phyloP scores from a whole-genome alignment of 2,113 vertebrate genomes.

The Maccullochella peelii region DNA sequence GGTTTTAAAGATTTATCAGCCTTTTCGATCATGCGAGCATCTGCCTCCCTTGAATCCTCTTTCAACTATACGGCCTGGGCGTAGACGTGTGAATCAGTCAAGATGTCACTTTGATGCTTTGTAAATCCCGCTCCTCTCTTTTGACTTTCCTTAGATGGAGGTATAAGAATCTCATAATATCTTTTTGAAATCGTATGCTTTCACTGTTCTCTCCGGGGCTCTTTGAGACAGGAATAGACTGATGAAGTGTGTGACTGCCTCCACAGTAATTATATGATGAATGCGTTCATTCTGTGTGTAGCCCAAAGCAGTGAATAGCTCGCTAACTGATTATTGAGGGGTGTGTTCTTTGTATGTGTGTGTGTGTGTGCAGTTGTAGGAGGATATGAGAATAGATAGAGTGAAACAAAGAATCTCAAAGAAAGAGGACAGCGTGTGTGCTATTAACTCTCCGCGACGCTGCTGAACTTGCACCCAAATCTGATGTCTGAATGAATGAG shows the following conservation, averaged over 20 bases:
- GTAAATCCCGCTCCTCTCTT: constrained; percentile 42
- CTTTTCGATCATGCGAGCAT: constrained; percentile 41
- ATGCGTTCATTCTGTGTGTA: constrained; percentile 75
- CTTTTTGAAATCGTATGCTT: constrained; percentile 55
- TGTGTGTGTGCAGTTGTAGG: constrained; percentile 27
- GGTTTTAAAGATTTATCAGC: constrained; percentile 50
- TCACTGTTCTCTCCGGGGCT: constrained; percentile 62
- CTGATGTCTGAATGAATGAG: neutral
- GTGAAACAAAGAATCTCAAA: constrained; percentile 50
- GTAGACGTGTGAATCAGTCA: constrained; percentile 46
- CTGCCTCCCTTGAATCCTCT: constrained; percentile 25
- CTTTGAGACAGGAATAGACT: constrained; percentile 78
- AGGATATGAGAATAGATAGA: constrained; percentile 52
- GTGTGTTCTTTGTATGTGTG: constrained; percentile 46
- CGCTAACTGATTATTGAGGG: constrained; percentile 79
- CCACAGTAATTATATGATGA: constrained; percentile 80
- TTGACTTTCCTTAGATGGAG: constrained; percentile 47
- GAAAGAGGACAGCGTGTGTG: constrained; percentile 19
- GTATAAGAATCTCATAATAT: constrained; percentile 59
- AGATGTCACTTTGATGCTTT: constrained; percentile 57
- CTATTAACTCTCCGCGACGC: neutral
- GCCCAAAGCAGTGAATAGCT: constrained; percentile 76
- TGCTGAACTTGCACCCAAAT: constrained; percentile 1
- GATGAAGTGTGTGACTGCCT: constrained; percentile 77
- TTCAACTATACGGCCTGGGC: constrained; percentile 3